Conservation (phyloP, 2,888 invertebrate genomes). For the Cantharis lateralis region DNA sequence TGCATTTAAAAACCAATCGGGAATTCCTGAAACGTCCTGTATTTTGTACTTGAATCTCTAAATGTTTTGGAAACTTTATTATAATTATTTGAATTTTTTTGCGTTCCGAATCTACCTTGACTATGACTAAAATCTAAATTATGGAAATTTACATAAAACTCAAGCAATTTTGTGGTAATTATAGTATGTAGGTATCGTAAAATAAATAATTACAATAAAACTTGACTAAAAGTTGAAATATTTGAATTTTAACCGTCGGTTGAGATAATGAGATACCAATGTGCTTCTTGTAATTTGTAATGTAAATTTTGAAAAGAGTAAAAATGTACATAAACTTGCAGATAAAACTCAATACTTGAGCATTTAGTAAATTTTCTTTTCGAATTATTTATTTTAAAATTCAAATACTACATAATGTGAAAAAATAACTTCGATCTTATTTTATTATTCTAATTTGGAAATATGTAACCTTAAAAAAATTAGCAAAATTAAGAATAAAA, state of each 20-base stretch:
- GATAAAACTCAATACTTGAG: not conserved
- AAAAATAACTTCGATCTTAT: not conserved
- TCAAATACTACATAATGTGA: not conserved
- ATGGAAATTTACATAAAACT: not conserved
- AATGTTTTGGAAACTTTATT: not conserved
- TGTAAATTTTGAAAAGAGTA: not conserved
- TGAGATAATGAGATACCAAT: not conserved
- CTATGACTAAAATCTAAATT: not conserved
- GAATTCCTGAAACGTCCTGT: not conserved
- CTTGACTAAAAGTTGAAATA: not conserved
- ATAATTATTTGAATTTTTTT: not conserved
- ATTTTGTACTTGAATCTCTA: not conserved
- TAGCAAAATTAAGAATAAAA: conserved; percentile 6
- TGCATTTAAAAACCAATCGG: not conserved
- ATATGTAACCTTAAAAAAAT: conserved; percentile 15
- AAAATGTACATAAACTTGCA: not conserved
- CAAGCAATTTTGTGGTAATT: not conserved
- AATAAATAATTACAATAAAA: not conserved
- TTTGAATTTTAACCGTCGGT: not conserved
- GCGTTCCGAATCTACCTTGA: not conserved
- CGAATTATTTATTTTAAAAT: not conserved
- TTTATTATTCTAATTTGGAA: conserved; percentile 18
- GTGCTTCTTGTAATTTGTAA: too few relatives aligned
- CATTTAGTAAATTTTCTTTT: not conserved
- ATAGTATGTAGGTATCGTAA: not conserved